These are phyloP conservation scores for Mus pahari DNA, from an alignment of 2,113 vertebrate species.

Conservation along the genomic window DNA sequence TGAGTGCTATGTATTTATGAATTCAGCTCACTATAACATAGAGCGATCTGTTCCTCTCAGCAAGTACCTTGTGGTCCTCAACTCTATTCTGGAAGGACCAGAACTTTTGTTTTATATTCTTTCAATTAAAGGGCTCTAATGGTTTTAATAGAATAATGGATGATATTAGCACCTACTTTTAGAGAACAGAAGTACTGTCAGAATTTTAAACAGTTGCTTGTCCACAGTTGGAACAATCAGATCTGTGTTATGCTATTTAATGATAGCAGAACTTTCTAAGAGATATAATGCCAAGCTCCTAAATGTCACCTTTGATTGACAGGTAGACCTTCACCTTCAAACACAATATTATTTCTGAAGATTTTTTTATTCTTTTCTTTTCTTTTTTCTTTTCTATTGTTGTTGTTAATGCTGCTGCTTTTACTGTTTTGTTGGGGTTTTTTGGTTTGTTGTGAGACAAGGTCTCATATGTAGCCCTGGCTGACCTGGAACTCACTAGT, in stretches of 20 bases:
- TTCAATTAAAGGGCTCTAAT: constrained; percentile 42
- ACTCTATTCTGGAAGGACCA: constrained; percentile 62
- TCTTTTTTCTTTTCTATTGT: constrained; percentile 48
- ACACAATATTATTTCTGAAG: constrained; percentile 46
- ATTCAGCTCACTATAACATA: background rate
- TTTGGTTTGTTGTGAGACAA: background rate
- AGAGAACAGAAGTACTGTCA: constrained; percentile 59
- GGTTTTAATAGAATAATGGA: constrained; percentile 41
- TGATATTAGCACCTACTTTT: constrained; percentile 62
- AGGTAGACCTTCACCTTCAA: constrained; percentile 46
- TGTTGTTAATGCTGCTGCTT: background rate
- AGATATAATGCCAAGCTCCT: constrained; percentile 60
- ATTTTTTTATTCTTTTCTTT: constrained; percentile 2
- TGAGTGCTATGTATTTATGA: constrained; percentile 66
- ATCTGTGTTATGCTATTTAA: constrained; percentile 29
- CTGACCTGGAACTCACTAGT: background rate
- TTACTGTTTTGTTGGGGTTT: background rate
- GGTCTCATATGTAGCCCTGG: background rate
- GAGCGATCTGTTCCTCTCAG: constrained; percentile 46
- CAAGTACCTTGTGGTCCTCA: constrained; percentile 30
- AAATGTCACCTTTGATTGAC: constrained; percentile 58
- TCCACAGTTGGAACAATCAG: background rate
- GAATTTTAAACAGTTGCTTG: constrained; percentile 50
- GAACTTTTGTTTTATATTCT: constrained; percentile 55
- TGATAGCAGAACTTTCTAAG: constrained; percentile 42